Conservation (phyloP, 1,140 invertebrate genomes). For the Anastrepha obliqua region DNA sequence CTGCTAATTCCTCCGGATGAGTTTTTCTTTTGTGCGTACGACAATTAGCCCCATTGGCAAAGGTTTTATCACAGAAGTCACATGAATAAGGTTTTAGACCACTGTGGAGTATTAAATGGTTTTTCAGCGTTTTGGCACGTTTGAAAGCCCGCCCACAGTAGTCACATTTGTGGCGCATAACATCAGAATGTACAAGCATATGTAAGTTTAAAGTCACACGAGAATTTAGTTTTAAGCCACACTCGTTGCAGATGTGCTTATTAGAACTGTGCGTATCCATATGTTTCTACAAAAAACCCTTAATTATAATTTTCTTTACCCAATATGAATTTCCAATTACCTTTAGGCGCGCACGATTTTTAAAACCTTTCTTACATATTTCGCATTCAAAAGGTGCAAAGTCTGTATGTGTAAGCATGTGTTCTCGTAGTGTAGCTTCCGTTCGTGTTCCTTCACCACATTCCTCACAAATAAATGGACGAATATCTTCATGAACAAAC, state of each 20-base stretch:
- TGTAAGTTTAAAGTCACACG: conserved; percentile 75
- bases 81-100: conserved; percentile 69
- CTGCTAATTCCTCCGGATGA: conserved; percentile 70
- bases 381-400: conserved; percentile 74
- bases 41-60: conserved; percentile 73
- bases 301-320: too few relatives aligned
- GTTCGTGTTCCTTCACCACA: too few relatives aligned
- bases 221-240: conserved; percentile 75
- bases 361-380: conserved; percentile 74
- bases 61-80: conserved; percentile 71
- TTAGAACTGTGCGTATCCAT: conserved; percentile 75
- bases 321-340: background rate
- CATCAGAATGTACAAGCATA: conserved; percentile 74
- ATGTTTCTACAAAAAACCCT: conserved; percentile 60
- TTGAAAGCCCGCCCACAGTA: conserved; percentile 61
- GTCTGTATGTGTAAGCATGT: conserved; percentile 74
- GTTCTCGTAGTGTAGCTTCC: too few relatives aligned
- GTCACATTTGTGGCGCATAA: conserved; percentile 73
- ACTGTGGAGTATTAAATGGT: too few relatives aligned
- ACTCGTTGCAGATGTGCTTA: conserved; percentile 75
- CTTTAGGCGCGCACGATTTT: conserved; percentile 64
- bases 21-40: conserved; percentile 72
- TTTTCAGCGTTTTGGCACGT: conserved; percentile 60
- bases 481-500: too few relatives aligned
- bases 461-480: too few relatives aligned